Evolutionary conservation across 2,113 vertebrate genomes (phyloP), one percentile per base, ranked within the genome.

Genomic region (Elanoides forficatus): DNA sequence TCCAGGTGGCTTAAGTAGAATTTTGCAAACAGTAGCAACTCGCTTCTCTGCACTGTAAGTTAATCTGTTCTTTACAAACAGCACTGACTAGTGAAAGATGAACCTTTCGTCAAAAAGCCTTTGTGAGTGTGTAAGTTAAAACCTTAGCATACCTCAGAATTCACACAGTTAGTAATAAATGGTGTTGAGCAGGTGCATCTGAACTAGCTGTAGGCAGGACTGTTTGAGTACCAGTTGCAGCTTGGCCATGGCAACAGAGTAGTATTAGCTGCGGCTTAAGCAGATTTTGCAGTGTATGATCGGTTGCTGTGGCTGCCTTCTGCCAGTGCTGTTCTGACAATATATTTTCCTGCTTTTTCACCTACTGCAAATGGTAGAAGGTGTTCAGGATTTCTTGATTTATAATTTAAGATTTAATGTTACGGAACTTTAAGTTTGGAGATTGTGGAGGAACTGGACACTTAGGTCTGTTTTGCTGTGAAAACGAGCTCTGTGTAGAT

Each of bases 171-270:
- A 42, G 36, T 60, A 76, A 42, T 52, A 79, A 60, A 25, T 12
- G 25, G 65, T 56, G 36, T 43, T 0, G 9, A 95, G 84, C 87
- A 95, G 89, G 91, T 45, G 74, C 81, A 43, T 86, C 84, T 85
- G 87, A 93, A 71, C 34, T 40, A 86, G 47, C 81, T 80, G 90
- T 93, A 67, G 93, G 95, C 96, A 95, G 95, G 85, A 76, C 27
- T 94, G 84, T 85, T 94, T 94, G 87, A 95, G 92, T 95, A 93
- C 90, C 67, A 42, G 60, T 68, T 96, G 76, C 73, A 81, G 18
- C 90, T 95, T 74, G 90, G 71, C 96, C 87, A 85, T 94, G 71
- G 95, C 85, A 95, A 96, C 93, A 72, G 83, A 81, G 70, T 30
- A 59, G 92, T 82, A 76, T 88, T 93, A 96, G 81, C 88, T 76